phyloP scores from a whole-genome alignment of 2,113 vertebrate genomes.

The Colossoma macropomum region DNA sequence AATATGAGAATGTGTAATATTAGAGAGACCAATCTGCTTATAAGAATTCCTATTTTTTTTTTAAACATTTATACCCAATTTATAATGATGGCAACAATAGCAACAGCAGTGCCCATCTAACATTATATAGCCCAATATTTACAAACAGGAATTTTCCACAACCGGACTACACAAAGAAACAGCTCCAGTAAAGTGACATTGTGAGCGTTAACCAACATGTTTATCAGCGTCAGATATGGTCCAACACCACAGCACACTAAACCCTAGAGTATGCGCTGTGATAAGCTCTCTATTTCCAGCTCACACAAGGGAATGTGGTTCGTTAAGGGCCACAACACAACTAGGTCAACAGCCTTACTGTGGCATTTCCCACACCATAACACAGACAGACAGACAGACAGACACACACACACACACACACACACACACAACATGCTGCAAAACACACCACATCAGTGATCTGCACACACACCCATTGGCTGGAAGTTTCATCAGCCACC shows the following conservation, averaged over 20 bases:
- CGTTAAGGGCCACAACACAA: background rate
- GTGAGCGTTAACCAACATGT: background rate
- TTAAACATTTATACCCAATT: no score
- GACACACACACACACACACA: slow-evolving; percentile 17
- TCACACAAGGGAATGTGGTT: background rate
- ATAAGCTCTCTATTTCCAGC: slow-evolving; percentile 21
- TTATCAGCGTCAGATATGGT: background rate
- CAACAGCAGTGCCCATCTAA: no score
- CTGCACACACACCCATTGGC: slow-evolving; percentile 8
- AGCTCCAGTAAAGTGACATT: background rate
- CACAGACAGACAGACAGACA: slow-evolving; percentile 26
- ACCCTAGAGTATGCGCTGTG: background rate
- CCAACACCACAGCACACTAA: background rate
- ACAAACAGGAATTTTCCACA: background rate
- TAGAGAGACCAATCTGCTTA: no score
- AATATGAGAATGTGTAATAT: no score
- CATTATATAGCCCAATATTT: background rate
- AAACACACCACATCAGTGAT: slow-evolving; percentile 15
- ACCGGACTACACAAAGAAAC: background rate
- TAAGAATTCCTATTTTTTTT: no score
- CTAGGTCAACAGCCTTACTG: slow-evolving; percentile 9
- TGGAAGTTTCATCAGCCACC: slow-evolving; percentile 35
- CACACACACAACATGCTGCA: slow-evolving; percentile 18
- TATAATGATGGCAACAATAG: no score
- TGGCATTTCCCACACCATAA: slow-evolving; percentile 13